Conservation (phyloP, 2,797 vertebrate species). For the Monodelphis domestica region DNA sequence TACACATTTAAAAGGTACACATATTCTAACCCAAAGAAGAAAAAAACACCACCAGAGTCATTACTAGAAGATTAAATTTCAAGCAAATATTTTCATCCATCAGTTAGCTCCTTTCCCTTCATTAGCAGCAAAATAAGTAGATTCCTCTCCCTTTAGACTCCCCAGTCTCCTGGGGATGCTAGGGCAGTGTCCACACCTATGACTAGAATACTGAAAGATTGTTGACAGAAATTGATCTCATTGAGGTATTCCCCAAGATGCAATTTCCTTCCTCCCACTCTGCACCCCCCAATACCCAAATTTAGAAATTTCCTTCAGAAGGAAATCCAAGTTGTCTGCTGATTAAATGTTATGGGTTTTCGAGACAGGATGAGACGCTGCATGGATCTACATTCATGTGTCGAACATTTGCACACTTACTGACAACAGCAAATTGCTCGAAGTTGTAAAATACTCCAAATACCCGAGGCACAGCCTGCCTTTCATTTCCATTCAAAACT, state of each 20-base stretch:
- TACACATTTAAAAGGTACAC: neutral
- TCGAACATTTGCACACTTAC: neutral
- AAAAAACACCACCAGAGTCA: neutral
- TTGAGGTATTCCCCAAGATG: neutral
- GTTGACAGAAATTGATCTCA: conserved; percentile 24
- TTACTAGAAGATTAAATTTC: neutral
- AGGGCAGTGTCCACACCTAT: neutral
- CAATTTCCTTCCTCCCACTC: conserved; percentile 2
- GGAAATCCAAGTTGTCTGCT: conserved; percentile 27
- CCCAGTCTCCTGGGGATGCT: neutral
- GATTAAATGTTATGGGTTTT: conserved; percentile 23
- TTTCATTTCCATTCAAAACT: neutral
- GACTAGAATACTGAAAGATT: neutral
- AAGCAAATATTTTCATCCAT: conserved; percentile 10
- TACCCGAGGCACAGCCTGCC: neutral
- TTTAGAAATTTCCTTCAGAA: conserved; percentile 26
- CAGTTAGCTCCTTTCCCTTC: neutral
- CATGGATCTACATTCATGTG: conserved; percentile 18
- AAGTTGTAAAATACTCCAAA: neutral
- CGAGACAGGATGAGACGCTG: conserved; percentile 2
- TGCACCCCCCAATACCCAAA: neutral
- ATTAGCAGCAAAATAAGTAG: conserved; percentile 19
- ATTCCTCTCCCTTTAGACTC: neutral
- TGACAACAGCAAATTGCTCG: neutral
- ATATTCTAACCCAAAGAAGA: neutral